Conservation (phyloP, 1,140 invertebrate species). For the Ditylenchus dipsaci region DNA sequence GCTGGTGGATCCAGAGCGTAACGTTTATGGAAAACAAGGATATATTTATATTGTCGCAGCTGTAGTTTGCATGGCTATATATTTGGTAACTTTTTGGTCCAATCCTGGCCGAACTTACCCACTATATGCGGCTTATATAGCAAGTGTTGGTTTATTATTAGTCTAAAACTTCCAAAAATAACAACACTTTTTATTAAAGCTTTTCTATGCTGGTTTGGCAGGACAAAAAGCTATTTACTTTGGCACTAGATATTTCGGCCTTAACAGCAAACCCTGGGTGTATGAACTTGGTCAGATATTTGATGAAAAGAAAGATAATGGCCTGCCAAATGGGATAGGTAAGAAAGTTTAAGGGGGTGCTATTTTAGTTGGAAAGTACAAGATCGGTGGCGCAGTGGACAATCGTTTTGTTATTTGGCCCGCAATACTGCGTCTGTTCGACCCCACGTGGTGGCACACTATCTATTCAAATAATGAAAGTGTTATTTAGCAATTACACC, state of each 20-base stretch:
- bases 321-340: background rate
- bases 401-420: background rate
- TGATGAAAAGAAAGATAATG: background rate
- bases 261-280: background rate
- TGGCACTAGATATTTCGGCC: background rate
- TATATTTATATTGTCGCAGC: too few species aligned
- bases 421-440: background rate
- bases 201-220: too few species aligned
- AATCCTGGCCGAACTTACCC: too few species aligned
- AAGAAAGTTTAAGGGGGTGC: background rate
- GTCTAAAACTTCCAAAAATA: too few species aligned
- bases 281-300: background rate
- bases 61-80: too few species aligned
- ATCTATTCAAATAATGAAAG: background rate
- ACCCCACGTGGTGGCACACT: too few species aligned
- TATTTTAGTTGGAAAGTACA: background rate
- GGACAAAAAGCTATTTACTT: background rate
- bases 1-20: too few species aligned
- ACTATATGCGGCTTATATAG: too few species aligned
- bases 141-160: too few species aligned
- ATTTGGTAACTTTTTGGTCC: too few species aligned
- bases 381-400: background rate
- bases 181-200: too few species aligned
- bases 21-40: too few species aligned
- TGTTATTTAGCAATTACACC: background rate